Conservation (phyloP, 1,140 invertebrate species). For the Drosophila triauraria region DNA sequence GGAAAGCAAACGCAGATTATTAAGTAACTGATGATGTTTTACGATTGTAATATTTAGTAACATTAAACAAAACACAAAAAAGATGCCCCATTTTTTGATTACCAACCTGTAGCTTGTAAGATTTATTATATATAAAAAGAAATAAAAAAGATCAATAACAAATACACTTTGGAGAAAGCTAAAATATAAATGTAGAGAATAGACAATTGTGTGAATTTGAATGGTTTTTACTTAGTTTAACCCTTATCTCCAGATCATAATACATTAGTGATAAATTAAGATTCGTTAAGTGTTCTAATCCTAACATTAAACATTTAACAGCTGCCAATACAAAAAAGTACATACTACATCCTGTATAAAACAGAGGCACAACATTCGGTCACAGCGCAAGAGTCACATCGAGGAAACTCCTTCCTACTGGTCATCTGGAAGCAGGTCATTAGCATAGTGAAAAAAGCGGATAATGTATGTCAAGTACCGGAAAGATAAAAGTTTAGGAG, state of each 20-base stretch:
- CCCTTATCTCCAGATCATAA: background rate
- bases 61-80: slow-evolving; percentile 31
- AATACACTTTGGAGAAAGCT: slow-evolving; percentile 56
- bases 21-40: slow-evolving; percentile 53
- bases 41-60: slow-evolving; percentile 62
- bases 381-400: slow-evolving; percentile 21
- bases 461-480: slow-evolving; percentile 53
- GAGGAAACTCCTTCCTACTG: slow-evolving; percentile 13
- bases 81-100: slow-evolving; percentile 64
- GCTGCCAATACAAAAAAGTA: slow-evolving; percentile 24
- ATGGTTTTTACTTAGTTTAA: slow-evolving; percentile 5
- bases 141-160: slow-evolving; percentile 34
- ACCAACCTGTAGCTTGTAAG: slow-evolving; percentile 54
- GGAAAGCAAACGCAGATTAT: slow-evolving; percentile 39
- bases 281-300: slow-evolving; percentile 2
- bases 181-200: slow-evolving; percentile 74
- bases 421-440: slow-evolving; percentile 42
- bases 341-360: slow-evolving; percentile 1
- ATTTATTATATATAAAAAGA: slow-evolving; percentile 43
- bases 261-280: slow-evolving; percentile 7
- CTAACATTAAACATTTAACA: slow-evolving; percentile 24
- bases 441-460: background rate
- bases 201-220: slow-evolving; percentile 16
- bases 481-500: slow-evolving; percentile 86
- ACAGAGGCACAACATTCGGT: slow-evolving; percentile 27